Conservation (phyloP, 2,113 vertebrate species). For the Paratilapia polleni region DNA sequence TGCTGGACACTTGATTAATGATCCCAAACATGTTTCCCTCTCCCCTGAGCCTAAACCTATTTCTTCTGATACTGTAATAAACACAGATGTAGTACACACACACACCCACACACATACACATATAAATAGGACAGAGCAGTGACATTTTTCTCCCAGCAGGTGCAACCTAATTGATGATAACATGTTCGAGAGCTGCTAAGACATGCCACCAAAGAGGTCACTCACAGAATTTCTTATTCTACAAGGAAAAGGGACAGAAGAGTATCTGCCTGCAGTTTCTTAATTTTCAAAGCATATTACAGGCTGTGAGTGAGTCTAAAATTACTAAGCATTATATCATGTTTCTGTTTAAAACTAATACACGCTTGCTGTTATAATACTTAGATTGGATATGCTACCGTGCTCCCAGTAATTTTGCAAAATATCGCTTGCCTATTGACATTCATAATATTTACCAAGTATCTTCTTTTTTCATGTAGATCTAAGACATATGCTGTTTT, state of each 20-base stretch:
- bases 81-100: not conserved
- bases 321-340: not conserved
- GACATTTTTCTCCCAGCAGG: slow-evolving; percentile 28
- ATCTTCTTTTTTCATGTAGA: not conserved
- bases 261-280: not conserved
- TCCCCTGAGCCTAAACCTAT: slow-evolving; percentile 5
- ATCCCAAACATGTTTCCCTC: not conserved
- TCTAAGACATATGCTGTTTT: not conserved
- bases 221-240: not conserved
- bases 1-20: slow-evolving; percentile 7
- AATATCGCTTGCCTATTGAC: not conserved
- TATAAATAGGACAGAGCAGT: not conserved
- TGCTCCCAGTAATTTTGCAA: not conserved
- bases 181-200: slow-evolving; percentile 25
- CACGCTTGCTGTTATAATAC: not conserved
- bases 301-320: not conserved
- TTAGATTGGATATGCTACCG: not conserved
- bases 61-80: slow-evolving; percentile 32
- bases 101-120: not conserved
- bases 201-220: slow-evolving; percentile 19
- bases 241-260: not conserved
- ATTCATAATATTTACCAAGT: not conserved
- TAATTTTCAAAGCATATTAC: not conserved
- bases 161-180: slow-evolving; percentile 23
- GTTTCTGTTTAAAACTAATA: not conserved